Conservation (phyloP, 92 coral and sea anemone species). For the Meandrina meandrites region DNA sequence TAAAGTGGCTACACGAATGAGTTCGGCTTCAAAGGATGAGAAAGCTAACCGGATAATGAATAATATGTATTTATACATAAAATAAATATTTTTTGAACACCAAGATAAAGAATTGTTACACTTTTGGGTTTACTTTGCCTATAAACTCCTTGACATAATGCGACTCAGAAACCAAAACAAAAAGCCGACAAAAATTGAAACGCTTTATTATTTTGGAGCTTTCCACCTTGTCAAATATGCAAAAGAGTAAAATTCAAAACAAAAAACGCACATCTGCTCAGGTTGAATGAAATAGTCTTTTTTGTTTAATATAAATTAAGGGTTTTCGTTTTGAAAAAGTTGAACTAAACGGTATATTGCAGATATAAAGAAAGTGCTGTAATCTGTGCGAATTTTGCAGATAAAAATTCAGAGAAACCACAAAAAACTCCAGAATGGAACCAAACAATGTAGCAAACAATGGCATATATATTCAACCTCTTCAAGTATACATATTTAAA, state of each 20-base stretch:
- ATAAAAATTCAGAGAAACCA: not conserved
- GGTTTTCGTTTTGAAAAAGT: not conserved
- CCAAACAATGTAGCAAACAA: too few species aligned
- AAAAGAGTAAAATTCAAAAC: not conserved
- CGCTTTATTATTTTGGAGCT: not conserved
- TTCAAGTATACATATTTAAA: too few species aligned
- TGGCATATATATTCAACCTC: too few species aligned
- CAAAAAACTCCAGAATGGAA: not conserved
- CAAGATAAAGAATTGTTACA: not conserved
- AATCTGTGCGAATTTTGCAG: not conserved
- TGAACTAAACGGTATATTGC: not conserved
- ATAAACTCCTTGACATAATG: not conserved
- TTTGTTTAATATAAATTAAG: not conserved
- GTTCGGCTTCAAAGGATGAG: not conserved
- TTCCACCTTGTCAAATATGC: not conserved
- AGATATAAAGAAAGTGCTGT: not conserved
- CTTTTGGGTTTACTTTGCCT: not conserved
- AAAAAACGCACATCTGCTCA: not conserved
- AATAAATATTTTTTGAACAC: not conserved
- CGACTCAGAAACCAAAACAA: not conserved
- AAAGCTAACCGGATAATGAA: not conserved
- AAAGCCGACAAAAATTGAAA: not conserved
- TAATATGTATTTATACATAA: too few species aligned
- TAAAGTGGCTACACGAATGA: not conserved
- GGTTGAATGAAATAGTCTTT: not conserved